phyloP scores from a whole-genome alignment of 2,797 vertebrate genomes.

The Scolopax rusticola region DNA sequence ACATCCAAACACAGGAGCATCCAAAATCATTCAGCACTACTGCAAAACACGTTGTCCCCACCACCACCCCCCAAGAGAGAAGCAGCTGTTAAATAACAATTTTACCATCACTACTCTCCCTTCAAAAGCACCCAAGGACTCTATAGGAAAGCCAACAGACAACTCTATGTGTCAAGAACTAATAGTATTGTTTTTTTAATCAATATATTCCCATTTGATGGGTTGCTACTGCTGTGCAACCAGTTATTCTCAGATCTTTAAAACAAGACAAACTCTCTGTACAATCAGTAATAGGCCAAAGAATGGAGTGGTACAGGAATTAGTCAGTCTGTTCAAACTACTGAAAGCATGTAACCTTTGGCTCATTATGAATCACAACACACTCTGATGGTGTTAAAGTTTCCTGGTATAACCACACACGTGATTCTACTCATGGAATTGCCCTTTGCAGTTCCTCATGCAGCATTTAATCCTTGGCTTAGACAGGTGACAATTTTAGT shows the following conservation, averaged over 20 bases:
- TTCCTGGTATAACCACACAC: conserved; percentile 29
- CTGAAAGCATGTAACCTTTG: conserved; percentile 39
- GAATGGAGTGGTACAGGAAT: conserved; percentile 14
- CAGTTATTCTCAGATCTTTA: neutral
- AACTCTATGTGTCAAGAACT: neutral
- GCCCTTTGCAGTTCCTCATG: conserved; percentile 1
- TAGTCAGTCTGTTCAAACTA: neutral
- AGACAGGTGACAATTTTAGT: conserved; percentile 43
- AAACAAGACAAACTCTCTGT: conserved; percentile 2
- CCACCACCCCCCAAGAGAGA: neutral
- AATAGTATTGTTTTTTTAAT: neutral
- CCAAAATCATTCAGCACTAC: neutral
- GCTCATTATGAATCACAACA: conserved; percentile 25
- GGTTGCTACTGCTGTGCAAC: neutral
- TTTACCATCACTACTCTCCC: neutral
- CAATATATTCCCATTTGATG: neutral
- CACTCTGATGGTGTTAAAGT: conserved; percentile 10
- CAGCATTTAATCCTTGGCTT: conserved; percentile 18
- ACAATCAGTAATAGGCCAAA: neutral
- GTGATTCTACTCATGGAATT: neutral
- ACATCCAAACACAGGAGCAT: neutral
- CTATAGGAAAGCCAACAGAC: neutral
- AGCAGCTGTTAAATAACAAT: neutral
- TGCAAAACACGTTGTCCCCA: neutral
- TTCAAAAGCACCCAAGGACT: neutral